Evolutionary conservation across 2,888 invertebrate species (phyloP).

Genomic region (Platypus cylindrus): DNA sequence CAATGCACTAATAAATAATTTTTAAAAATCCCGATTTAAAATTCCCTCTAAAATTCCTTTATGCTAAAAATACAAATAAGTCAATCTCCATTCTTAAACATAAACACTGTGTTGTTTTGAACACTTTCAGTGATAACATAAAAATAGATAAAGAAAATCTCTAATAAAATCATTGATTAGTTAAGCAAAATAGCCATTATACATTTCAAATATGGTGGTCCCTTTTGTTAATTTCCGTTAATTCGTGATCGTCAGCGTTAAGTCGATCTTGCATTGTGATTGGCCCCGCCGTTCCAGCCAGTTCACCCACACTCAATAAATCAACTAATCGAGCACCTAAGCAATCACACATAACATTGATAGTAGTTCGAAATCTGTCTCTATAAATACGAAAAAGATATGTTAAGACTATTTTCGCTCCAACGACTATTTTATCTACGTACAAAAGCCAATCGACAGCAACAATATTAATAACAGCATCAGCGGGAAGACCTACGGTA

Average conservation of each 20-base stretch:
- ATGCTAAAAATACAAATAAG: too few species aligned
- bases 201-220: too few species aligned
- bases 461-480: constrained; percentile 81
- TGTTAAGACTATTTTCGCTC: too few species aligned
- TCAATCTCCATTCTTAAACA: too few species aligned
- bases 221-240: constrained; percentile 42
- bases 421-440: constrained; percentile 33
- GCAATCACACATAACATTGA: constrained; percentile 93
- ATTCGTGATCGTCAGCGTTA: constrained; percentile 47
- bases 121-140: too few species aligned
- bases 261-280: constrained; percentile 36
- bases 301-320: constrained; percentile 65
- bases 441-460: constrained; percentile 89
- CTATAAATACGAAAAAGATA: constrained; percentile 33
- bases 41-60: too few species aligned
- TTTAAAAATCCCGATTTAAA: too few species aligned
- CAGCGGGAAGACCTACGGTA: constrained; percentile 79
- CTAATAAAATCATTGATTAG: too few species aligned
- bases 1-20: too few species aligned
- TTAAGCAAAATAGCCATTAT: too few species aligned
- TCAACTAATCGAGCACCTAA: constrained; percentile 87
- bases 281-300: constrained; percentile 35
- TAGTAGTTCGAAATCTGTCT: constrained; percentile 75
- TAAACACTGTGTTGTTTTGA: too few species aligned
- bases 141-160: too few species aligned